phyloP scores from a whole-genome alignment of 2,113 vertebrate species.

The Spilogale gracilis region DNA sequence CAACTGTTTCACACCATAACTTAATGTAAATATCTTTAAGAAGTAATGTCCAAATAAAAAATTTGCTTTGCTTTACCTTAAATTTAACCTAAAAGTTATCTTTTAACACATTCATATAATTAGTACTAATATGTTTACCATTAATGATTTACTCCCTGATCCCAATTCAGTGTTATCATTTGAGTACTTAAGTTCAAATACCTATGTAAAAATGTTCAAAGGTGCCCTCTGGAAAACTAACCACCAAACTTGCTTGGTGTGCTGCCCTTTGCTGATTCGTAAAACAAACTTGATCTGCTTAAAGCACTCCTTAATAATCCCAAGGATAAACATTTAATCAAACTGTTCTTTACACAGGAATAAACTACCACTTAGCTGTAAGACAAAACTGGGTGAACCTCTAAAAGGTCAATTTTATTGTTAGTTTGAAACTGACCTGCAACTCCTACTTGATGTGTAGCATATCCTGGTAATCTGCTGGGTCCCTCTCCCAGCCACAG shows the following conservation, averaged over 20 bases:
- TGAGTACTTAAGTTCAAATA: slow-evolving; percentile 64
- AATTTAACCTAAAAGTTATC: slow-evolving; percentile 9
- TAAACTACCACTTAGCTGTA: neutral
- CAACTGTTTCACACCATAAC: neutral
- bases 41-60: slow-evolving; percentile 22
- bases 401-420: neutral
- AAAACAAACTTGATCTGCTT: neutral
- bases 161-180: slow-evolving; percentile 66
- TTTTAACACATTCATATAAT: neutral
- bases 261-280: slow-evolving; percentile 88
- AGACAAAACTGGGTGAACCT: neutral
- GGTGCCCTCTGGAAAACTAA: slow-evolving; percentile 81
- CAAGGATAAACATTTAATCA: neutral
- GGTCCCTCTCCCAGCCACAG: slow-evolving; percentile 93
- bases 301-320: neutral
- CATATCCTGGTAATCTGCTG: slow-evolving; percentile 92
- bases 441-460: slow-evolving; percentile 96
- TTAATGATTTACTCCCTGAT: slow-evolving; percentile 10
- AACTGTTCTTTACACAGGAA: neutral
- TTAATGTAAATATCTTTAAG: slow-evolving; percentile 42
- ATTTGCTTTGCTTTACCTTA: slow-evolving; percentile 30
- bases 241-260: neutral
- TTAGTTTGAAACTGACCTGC: slow-evolving; percentile 89
- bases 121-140: neutral
- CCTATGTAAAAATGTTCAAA: slow-evolving; percentile 88